Evolutionary conservation across 2,113 vertebrate genomes (phyloP).

Genomic region (Chelonoidis abingdonii): DNA sequence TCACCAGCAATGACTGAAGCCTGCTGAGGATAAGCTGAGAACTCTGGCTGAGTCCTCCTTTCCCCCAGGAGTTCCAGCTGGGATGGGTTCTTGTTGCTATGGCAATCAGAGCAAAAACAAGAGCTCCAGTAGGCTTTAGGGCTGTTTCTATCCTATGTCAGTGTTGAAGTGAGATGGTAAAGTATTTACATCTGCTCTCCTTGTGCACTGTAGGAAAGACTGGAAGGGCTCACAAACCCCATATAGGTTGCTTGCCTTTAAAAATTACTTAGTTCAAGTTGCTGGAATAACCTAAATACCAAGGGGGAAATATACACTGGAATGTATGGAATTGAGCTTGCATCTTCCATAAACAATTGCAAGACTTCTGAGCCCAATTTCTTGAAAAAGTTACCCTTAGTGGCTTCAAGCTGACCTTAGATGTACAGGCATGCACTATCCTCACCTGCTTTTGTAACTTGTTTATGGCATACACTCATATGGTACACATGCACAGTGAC

Average conservation of each 20-base stretch:
- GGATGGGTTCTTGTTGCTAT: not conserved
- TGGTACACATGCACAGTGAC: constrained; percentile 7
- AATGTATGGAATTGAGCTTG: not conserved
- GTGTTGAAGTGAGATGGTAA: not conserved
- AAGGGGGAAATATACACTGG: constrained; percentile 28
- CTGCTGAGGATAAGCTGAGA: not conserved
- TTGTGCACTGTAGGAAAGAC: not conserved
- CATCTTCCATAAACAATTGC: not conserved
- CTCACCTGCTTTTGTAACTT: constrained; percentile 15
- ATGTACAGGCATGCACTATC: constrained; percentile 35
- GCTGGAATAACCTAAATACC: not conserved
- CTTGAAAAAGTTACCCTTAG: constrained; percentile 42
- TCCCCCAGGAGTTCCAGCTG: not conserved
- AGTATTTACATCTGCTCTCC: not conserved
- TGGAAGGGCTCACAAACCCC: not conserved
- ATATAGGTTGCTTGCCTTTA: not conserved
- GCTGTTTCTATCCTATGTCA: not conserved
- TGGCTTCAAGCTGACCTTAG: constrained; percentile 5
- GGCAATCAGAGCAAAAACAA: not conserved
- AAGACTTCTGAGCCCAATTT: not conserved
- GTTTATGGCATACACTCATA: constrained; percentile 13
- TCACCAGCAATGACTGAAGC: not conserved
- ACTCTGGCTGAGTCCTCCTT: not conserved
- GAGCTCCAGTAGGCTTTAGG: not conserved
- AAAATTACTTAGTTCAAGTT: constrained; percentile 16